Evolutionary conservation across 2,113 vertebrate genomes (phyloP).

Genomic region (Vidua chalybeata): DNA sequence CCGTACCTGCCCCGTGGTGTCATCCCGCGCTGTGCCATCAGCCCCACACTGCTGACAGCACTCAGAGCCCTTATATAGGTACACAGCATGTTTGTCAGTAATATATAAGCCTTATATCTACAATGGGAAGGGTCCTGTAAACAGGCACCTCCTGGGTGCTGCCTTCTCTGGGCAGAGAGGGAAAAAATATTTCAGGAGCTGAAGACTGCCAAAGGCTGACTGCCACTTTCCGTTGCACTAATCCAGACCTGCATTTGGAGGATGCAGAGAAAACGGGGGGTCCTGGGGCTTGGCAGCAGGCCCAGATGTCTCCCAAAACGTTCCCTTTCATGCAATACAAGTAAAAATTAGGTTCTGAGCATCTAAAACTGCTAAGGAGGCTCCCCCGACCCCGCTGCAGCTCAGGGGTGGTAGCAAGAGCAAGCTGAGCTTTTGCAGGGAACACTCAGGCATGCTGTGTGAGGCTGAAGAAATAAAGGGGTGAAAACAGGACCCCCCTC

Average conservation of each 20-base stretch:
- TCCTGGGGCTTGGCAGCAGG: background rate
- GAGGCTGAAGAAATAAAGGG: background rate
- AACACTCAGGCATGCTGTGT: background rate
- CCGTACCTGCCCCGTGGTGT: background rate
- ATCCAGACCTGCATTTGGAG: background rate
- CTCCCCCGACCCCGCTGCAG: background rate
- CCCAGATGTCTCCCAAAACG: background rate
- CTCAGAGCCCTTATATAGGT: fast-evolving
- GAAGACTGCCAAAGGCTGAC: background rate
- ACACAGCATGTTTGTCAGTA: too few relatives aligned
- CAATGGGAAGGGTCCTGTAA: background rate
- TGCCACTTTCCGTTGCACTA: background rate
- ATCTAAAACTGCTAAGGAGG: background rate
- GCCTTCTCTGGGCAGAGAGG: background rate
- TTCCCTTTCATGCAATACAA: background rate
- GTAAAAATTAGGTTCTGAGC: background rate
- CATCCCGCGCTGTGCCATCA: fast-evolving
- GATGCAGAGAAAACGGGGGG: background rate
- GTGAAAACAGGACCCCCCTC: fast-evolving
- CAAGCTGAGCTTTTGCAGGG: background rate
- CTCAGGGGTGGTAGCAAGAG: background rate
- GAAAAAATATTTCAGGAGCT: background rate
- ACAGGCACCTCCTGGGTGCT: background rate
- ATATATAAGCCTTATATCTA: background rate
- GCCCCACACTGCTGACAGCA: background rate